Evolutionary conservation across 53 echinoderm and acorn worm species (phyloP).

Genomic region (Henricia sp.): DNA sequence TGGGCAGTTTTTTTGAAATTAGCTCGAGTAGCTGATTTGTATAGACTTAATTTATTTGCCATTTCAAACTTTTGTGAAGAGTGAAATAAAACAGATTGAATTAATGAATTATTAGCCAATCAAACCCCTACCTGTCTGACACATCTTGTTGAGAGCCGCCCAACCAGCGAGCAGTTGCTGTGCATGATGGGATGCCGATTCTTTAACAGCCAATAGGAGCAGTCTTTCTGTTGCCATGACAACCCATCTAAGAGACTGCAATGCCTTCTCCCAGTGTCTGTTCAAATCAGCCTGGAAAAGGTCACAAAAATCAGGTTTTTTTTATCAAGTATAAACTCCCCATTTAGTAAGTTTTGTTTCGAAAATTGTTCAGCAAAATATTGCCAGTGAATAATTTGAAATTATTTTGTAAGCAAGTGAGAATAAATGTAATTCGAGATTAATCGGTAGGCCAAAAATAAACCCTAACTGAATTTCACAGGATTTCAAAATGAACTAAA

Average conservation of each 20-base stretch:
- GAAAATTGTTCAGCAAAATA: too few relatives aligned
- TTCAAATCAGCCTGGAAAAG: constrained; percentile 80
- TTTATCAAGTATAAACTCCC: background rate
- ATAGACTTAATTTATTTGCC: too few relatives aligned
- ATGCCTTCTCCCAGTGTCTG: constrained; percentile 78
- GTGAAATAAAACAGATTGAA: background rate
- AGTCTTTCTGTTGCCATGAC: constrained; percentile 64
- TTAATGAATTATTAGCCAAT: background rate
- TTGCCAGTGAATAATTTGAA: too few relatives aligned
- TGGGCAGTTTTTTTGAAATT: too few relatives aligned
- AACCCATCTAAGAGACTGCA: constrained; percentile 52
- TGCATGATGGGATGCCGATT: constrained; percentile 34
- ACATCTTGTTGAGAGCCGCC: constrained; percentile 34
- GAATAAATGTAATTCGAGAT: too few relatives aligned
- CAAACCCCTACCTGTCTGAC: constrained; percentile 8
- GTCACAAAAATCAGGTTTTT: background rate
- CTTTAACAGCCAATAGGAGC: constrained; percentile 52
- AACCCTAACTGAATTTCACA: too few relatives aligned
- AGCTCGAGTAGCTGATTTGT: too few relatives aligned
- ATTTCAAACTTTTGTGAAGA: background rate
- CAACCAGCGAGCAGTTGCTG: constrained; percentile 53
- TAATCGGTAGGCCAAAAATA: too few relatives aligned
- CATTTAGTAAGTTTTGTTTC: too few relatives aligned
- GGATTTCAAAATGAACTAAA: too few relatives aligned
- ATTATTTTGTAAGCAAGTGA: too few relatives aligned